Percentiles rank a stretch among this genome's conserved stretches.
Conservation (phyloP, 2,113 vertebrate genomes). For the Ptilorrhoa leucosticta region DNA sequence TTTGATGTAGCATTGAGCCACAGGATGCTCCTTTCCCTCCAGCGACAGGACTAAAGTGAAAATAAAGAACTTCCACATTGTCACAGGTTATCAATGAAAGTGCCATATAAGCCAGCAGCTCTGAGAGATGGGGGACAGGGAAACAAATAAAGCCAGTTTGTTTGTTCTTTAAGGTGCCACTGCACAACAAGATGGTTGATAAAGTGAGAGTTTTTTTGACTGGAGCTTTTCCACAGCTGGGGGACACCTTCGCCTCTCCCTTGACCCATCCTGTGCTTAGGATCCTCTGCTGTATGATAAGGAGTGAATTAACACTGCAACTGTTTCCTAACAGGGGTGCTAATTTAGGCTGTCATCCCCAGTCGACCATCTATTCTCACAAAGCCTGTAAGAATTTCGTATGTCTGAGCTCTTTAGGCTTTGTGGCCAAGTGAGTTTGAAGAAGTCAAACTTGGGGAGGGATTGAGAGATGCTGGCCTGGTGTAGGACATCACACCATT, state of each 20-base stretch:
- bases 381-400: not conserved
- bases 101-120: not conserved
- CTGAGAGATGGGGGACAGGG: not conserved
- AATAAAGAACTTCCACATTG: not conserved
- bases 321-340: not conserved
- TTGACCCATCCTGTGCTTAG: not conserved
- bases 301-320: not conserved
- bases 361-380: not conserved
- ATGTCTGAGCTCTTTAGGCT: not conserved
- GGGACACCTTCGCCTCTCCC: not conserved
- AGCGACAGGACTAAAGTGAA: not conserved
- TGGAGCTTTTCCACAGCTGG: not conserved
- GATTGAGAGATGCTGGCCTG: not conserved
- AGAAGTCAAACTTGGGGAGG: not conserved
- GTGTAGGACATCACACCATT: not conserved
- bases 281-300: not conserved
- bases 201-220: slow-evolving; percentile 4
- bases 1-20: not conserved
- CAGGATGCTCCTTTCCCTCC: not conserved
- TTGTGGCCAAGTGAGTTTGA: not conserved
- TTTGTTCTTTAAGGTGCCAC: not conserved
- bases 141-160: not conserved
- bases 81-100: not conserved
- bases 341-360: not conserved
- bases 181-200: not conserved